Conservation (phyloP, 1,140 invertebrate species). For the Dinoponera quadriceps region DNA sequence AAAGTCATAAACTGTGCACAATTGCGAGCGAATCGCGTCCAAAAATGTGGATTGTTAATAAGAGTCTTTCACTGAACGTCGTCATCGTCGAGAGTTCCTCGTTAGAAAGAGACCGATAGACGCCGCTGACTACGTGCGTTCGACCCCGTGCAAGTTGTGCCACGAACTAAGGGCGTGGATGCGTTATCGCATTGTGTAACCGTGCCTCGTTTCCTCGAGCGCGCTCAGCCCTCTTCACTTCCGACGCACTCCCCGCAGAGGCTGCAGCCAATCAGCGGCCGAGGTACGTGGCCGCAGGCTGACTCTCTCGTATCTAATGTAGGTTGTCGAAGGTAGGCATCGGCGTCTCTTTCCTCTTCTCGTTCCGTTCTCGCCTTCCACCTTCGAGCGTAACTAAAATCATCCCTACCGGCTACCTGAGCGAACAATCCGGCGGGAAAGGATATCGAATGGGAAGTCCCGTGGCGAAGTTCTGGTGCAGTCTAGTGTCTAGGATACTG, state of each 20-base stretch:
- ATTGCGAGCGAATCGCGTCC: no score
- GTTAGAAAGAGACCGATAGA: neutral
- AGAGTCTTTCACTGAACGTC: neutral
- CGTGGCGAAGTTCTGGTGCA: no score
- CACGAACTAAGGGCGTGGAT: neutral
- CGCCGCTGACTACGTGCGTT: neutral
- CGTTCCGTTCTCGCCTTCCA: neutral
- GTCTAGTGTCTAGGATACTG: no score
- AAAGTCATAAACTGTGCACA: no score
- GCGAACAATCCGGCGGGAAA: neutral
- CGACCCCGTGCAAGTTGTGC: neutral
- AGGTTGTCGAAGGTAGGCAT: constrained; percentile 61
- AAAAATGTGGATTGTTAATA: no score
- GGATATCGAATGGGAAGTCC: no score
- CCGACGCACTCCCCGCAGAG: constrained; percentile 73
- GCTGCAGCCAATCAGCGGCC: constrained; percentile 72
- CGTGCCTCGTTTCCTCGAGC: constrained; percentile 55
- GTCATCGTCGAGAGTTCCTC: neutral
- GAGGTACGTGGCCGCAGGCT: constrained; percentile 64
- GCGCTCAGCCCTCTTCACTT: constrained; percentile 74
- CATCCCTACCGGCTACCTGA: constrained; percentile 1
- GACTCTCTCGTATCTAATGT: constrained; percentile 67
- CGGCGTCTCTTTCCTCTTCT: constrained; percentile 28
- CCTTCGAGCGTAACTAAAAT: constrained; percentile 37
- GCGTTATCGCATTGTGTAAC: constrained; percentile 64